Evolutionary conservation across 2,888 invertebrate genomes (phyloP).

Genomic region (Ennomos erosarius): DNA sequence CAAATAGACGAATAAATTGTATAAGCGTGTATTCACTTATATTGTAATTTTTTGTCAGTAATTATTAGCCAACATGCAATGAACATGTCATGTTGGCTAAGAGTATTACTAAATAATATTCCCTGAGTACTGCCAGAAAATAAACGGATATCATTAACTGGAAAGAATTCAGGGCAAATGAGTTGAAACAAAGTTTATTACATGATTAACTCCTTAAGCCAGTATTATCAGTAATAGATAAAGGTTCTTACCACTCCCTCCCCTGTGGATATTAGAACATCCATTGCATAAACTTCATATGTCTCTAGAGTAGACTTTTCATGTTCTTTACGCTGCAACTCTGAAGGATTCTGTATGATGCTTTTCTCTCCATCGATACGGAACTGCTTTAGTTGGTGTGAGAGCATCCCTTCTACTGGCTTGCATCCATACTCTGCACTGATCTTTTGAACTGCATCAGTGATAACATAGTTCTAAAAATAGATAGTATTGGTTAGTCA

Average conservation of each 20-base stretch:
- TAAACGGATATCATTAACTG: conserved; percentile 47
- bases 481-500: not conserved
- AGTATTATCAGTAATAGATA: not conserved
- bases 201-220: not conserved
- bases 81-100: conserved; percentile 47
- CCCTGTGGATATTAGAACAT: conserved; percentile 98
- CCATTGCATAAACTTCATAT: conserved; percentile 99
- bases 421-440: conserved; percentile 97
- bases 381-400: conserved; percentile 97
- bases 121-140: conserved; percentile 69
- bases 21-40: not conserved
- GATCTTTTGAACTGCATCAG: conserved; percentile 96
- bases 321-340: conserved; percentile 98
- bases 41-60: conserved; percentile 51
- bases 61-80: conserved; percentile 55
- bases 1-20: too few species aligned
- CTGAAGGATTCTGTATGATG: conserved; percentile 94
- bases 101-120: conserved; percentile 55
- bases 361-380: conserved; percentile 98
- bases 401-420: conserved; percentile 98
- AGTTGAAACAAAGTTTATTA: not conserved
- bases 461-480: conserved; percentile 93
- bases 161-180: conserved; percentile 67
- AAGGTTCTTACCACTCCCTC: conserved; percentile 91
- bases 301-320: conserved; percentile 98